Base-by-base conservation (phyloP, 2,888 invertebrate species). In the Mantis religiosa region DNA sequence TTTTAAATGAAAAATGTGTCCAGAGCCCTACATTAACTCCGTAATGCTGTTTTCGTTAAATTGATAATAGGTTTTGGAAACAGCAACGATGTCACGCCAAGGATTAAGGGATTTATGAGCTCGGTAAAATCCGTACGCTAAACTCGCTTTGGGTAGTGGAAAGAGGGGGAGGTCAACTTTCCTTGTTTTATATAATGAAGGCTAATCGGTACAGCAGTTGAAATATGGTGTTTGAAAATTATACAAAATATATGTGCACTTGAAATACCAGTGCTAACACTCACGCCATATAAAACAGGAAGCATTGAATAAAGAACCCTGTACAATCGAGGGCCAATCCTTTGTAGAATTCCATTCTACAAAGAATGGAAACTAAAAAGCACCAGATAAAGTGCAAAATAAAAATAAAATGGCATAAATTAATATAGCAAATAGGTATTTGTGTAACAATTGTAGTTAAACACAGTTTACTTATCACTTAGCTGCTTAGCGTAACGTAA, bases 1-100 rank as follows among this genome's bases (percentile, higher is more conserved):
- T 82, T 87, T 82, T 87, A 20, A 82, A 87, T 87, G 82, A 87
- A 87, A 87, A 87, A 87, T 87, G 82, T 25, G 1, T 41, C 54
- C 54, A 71, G 54, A 20, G 20, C 82, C 87, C 34, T 34, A 81
- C 27, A 87, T 82, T 87, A 82, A 87, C 27, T 47, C n/a, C 1
- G 9, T 14, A 28, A 85, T 54, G 15, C 34, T 47, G 85, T 85
- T 85, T 47, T n/a, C 41, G 47, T 41, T 84, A 34, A 20, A 84
- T 41, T 34, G n/a, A 84, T 34, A 41, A 84, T 41, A 84, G 25
- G 30, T 20, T 84, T 84, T 34, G 28, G 30, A 84, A 71, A 71
- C 54, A 71, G 54, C 54, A 71, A 71, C 54, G 54, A 71, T 71
- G 54, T 71, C 54, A 71, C 54, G 54, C 54, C 54, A 71, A 71